phyloP scores from a whole-genome alignment of 92 coral and sea anemone species.

The Muricea muricata region DNA sequence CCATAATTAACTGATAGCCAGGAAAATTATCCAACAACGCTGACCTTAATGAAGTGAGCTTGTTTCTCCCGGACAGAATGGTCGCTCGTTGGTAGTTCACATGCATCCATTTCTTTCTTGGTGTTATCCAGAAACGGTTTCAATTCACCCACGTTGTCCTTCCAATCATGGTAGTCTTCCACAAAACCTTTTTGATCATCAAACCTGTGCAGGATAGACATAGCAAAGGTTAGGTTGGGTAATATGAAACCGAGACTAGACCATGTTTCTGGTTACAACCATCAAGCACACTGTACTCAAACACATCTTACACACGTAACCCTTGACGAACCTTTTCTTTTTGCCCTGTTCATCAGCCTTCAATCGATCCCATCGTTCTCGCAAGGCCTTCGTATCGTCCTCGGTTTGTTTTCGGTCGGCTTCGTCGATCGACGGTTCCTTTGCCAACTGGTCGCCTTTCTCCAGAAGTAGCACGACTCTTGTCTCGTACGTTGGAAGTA shows the following conservation, averaged over 20 bases:
- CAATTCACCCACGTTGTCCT: not conserved
- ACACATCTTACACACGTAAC: too few relatives aligned
- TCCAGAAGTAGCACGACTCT: constrained; percentile 14
- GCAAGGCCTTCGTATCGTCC: constrained; percentile 28
- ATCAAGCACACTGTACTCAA: too few relatives aligned
- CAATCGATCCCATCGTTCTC: constrained; percentile 34
- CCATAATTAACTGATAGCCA: too few relatives aligned
- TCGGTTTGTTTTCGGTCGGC: constrained; percentile 34
- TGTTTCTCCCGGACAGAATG: constrained; percentile 29
- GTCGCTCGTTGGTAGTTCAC: constrained; percentile 40
- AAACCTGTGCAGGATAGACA: constrained; percentile 4
- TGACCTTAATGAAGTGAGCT: constrained; percentile 15
- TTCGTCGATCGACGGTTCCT: constrained; percentile 33
- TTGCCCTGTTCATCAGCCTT: constrained; percentile 22
- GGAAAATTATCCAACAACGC: too few relatives aligned
- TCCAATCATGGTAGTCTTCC: constrained; percentile 41
- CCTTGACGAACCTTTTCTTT: constrained; percentile 22
- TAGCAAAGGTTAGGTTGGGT: not conserved
- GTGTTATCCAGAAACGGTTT: constrained; percentile 31
- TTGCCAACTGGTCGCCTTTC: constrained; percentile 43
- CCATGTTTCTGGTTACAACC: too few relatives aligned
- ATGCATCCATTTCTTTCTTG: constrained; percentile 28
- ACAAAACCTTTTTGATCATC: constrained; percentile 31
- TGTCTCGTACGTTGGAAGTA: constrained; percentile 19
- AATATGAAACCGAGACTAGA: too few relatives aligned